phyloP scores from a whole-genome alignment of 2,888 invertebrate species.

The Melolontha melolontha region DNA sequence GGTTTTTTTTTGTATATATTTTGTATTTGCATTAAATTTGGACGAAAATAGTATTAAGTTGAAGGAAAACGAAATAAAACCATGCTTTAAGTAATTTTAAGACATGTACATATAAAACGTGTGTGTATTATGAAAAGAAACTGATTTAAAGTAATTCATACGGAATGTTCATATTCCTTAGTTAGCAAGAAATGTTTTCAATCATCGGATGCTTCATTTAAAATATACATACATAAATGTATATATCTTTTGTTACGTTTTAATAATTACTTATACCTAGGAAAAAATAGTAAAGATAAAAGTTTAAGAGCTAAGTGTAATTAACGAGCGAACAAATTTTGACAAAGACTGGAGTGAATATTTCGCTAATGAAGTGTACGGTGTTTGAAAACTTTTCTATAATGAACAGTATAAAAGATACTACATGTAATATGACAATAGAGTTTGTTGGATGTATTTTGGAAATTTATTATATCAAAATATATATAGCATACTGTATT shows the following conservation, averaged over 20 bases:
- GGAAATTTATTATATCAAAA: slow-evolving; percentile 51
- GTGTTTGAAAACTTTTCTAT: slow-evolving; percentile 25
- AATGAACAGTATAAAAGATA: slow-evolving; percentile 24
- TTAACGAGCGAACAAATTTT: slow-evolving; percentile 19
- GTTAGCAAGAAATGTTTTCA: slow-evolving; percentile 8
- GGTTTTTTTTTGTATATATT: slow-evolving; percentile 28
- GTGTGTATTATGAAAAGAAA: slow-evolving; percentile 51
- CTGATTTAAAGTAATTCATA: slow-evolving; percentile 41
- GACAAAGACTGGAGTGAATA: slow-evolving; percentile 39
- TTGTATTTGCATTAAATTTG: slow-evolving; percentile 33
- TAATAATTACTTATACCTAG: too few species aligned
- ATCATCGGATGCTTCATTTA: not conserved
- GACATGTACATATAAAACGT: slow-evolving; percentile 58
- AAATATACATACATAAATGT: slow-evolving; percentile 2
- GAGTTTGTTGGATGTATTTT: slow-evolving; percentile 60
- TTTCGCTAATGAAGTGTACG: slow-evolving; percentile 21
- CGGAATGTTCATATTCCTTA: slow-evolving; percentile 55
- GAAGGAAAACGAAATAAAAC: slow-evolving; percentile 50
- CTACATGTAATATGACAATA: slow-evolving; percentile 55
- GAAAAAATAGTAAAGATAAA: too few species aligned
- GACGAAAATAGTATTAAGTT: slow-evolving; percentile 43
- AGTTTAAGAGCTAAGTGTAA: too few species aligned
- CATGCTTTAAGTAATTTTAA: slow-evolving; percentile 62
- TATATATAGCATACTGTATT: slow-evolving; percentile 60
- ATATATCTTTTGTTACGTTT: slow-evolving; percentile 11